phyloP scores from a whole-genome alignment of 2,888 invertebrate species.

The Amphipyra berbera region DNA sequence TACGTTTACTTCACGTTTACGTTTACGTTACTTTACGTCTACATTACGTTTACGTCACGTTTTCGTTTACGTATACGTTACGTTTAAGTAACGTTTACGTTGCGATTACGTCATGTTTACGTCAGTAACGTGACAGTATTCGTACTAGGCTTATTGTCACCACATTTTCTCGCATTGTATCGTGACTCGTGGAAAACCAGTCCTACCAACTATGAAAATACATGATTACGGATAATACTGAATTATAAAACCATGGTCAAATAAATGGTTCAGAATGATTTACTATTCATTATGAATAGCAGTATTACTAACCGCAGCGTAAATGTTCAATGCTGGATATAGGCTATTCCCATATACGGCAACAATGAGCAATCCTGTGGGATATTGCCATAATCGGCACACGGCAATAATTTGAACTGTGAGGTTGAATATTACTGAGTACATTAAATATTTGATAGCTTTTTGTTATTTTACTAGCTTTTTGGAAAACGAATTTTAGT shows the following conservation, averaged over 20 bases:
- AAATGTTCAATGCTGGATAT: conserved; percentile 8
- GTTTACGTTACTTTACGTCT: too few relatives aligned
- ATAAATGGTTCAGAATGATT: conserved; percentile 3
- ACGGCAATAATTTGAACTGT: conserved; percentile 32
- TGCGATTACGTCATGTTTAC: too few relatives aligned
- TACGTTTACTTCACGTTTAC: too few relatives aligned
- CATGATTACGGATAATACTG: neutral
- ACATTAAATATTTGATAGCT: neutral
- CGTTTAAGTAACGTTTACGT: too few relatives aligned
- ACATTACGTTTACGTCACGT: too few relatives aligned
- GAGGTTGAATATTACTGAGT: conserved; percentile 13
- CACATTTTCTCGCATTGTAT: too few relatives aligned
- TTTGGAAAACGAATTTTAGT: too few relatives aligned
- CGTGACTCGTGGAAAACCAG: too few relatives aligned
- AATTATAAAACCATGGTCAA: conserved; percentile 12
- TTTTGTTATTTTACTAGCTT: too few relatives aligned
- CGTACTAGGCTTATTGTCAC: too few relatives aligned
- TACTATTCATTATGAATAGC: conserved; percentile 24
- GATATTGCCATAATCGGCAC: conserved; percentile 25
- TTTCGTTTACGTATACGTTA: too few relatives aligned
- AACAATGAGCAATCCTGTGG: conserved; percentile 46
- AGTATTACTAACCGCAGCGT: conserved; percentile 28
- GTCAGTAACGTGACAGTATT: too few relatives aligned
- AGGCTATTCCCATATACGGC: conserved; percentile 6
- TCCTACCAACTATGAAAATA: neutral